phyloP scores from a whole-genome alignment of 1,140 invertebrate species.

The Triops cancriformis region DNA sequence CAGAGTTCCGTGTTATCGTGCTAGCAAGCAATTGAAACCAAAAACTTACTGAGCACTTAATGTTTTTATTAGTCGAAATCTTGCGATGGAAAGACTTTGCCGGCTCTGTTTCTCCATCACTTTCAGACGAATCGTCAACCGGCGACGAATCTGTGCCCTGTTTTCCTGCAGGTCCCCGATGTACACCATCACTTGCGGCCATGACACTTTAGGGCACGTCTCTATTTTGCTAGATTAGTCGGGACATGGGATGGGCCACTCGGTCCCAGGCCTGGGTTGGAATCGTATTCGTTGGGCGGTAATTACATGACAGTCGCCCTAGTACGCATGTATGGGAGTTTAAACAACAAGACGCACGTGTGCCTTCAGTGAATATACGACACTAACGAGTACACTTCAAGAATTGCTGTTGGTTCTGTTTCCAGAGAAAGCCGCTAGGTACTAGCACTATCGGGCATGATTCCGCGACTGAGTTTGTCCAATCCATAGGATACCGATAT shows the following conservation, averaged over 20 bases:
- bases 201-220: constrained; percentile 6
- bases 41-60: constrained; percentile 51
- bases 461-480: no score
- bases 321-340: neutral
- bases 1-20: neutral
- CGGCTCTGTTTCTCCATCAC: constrained; percentile 56
- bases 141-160: constrained; percentile 27
- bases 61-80: constrained; percentile 55
- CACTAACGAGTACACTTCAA: no score
- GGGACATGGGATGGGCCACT: no score
- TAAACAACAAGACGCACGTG: neutral
- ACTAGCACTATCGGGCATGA: no score
- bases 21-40: constrained; percentile 28
- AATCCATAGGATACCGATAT: no score
- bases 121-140: constrained; percentile 52
- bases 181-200: constrained; percentile 21
- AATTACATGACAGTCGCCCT: neutral
- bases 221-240: neutral
- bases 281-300: neutral
- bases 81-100: constrained; percentile 54
- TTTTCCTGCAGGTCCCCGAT: neutral
- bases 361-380: no score
- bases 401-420: no score
- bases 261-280: neutral
- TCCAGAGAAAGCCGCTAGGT: no score